A percentile compares a stretch with the other conserved stretches of the same genome.
Evolutionary conservation across 1,140 invertebrate species (phyloP).

Genomic region (Eumaeus atala): DNA sequence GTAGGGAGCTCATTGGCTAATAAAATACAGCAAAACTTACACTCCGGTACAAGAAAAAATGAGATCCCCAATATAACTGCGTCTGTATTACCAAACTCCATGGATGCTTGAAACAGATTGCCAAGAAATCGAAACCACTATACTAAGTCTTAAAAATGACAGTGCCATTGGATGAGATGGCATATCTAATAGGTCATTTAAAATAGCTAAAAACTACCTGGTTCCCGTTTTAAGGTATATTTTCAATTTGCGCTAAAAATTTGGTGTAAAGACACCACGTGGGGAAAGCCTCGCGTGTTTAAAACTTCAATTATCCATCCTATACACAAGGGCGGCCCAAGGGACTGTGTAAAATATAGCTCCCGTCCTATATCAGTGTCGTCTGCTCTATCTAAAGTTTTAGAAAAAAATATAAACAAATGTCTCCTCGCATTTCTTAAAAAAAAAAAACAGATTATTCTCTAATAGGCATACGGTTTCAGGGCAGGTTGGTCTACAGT

Average conservation of each 20-base stretch:
- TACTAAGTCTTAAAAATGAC: conserved; percentile 20
- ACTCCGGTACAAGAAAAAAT: too few species aligned
- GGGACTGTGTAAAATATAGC: conserved; percentile 17
- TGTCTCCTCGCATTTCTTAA: too few species aligned
- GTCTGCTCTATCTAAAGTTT: too few species aligned
- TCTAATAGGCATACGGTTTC: not conserved
- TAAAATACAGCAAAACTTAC: conserved; percentile 2
- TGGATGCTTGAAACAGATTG: not conserved
- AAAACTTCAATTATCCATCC: conserved; percentile 17
- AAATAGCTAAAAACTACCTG: not conserved
- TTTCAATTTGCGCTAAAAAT: conserved; percentile 6
- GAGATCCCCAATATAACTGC: too few species aligned
- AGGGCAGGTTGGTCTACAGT: not conserved
- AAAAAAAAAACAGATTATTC: not conserved
- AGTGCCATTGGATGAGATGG: conserved; percentile 20
- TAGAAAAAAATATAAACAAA: too few species aligned
- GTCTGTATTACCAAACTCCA: not conserved
- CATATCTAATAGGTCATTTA: conserved; percentile 9
- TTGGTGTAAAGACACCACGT: too few species aligned
- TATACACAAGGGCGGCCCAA: conserved; percentile 13
- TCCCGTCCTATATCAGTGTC: conserved; percentile 16
- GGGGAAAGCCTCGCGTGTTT: conserved; percentile 12
- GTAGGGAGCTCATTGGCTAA: conserved; percentile 19
- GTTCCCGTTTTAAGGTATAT: conserved; percentile 13
- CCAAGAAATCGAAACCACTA: conserved; percentile 12